Base-by-base conservation (phyloP, 2,797 vertebrate species). In the Ctenopoma kingsleyae region DNA sequence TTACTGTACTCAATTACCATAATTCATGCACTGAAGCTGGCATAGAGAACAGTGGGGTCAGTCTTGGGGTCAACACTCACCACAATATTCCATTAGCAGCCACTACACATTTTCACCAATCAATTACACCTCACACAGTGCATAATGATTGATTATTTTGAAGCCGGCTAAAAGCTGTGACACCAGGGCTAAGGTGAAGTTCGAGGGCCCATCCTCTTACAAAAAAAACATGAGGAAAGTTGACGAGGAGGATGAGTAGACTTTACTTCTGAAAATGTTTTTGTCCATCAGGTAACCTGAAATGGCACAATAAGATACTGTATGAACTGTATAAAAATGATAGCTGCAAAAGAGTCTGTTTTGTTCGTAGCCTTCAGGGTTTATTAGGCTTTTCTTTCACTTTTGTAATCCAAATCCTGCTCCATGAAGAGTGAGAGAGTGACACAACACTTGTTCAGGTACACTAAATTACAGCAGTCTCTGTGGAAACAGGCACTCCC, bases 1-100 rank as follows among this genome's bases (percentile, higher is more conserved):
- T 80, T 74, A 32, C 83, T 78, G 72, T 84, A 71, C 75, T 74
- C 82, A 65, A 88, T 93, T 91, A 92, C 76, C 89, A 91, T 92
- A 89, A 91, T 90, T 88, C 83, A 86, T 81, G 70, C 67, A 23
- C 86, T 89, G 82, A 89, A 82, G 67, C 80, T 86, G 86, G 88
- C 84, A 82, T 64, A 50, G 76, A 82, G 82, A 88, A 87, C 86
- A 80, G 80, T 51, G 60, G 51, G 87, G 90, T 92, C 88, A 85
- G 53, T 67, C 80, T 67, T 40, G 50, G 82, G 90, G 87, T 89
- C 85, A 87, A 71, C 71, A 54, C 74, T 81, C 73, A 61, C 73
- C 74, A 79, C 79, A 69, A 54, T 74, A 81, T 89, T 86, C 77
- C 85, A 92, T 91, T 90, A 90, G 69, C 65, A 82, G 44, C 55